phyloP scores from a whole-genome alignment of 2,797 vertebrate species.

The Glyptemys insculpta region DNA sequence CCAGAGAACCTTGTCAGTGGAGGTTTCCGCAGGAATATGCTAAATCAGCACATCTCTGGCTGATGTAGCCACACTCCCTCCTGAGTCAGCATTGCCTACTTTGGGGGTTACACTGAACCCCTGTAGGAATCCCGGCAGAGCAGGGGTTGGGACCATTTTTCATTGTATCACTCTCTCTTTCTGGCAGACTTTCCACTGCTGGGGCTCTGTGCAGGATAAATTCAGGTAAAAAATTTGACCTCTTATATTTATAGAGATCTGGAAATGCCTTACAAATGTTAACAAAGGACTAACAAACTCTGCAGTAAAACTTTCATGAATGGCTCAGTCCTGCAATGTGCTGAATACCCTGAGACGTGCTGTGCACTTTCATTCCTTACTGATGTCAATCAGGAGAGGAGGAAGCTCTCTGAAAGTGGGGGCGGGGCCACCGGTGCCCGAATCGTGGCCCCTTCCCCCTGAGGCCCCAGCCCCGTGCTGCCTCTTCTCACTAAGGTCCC shows the following conservation, averaged over 20 bases:
- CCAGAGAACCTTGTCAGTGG: background rate
- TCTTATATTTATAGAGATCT: background rate
- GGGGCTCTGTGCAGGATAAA: background rate
- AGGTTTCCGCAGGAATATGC: background rate
- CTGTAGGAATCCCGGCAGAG: background rate
- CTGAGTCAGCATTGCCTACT: background rate
- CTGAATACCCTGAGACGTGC: background rate
- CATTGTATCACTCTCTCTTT: background rate
- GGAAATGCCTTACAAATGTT: background rate
- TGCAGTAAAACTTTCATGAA: background rate
- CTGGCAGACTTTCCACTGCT: accelerated
- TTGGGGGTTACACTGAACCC: background rate
- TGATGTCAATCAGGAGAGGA: too few relatives aligned
- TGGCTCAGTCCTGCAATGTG: background rate
- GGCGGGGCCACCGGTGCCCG: accelerated
- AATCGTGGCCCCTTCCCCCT: too few relatives aligned
- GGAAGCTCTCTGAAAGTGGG: too few relatives aligned
- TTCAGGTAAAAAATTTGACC: background rate
- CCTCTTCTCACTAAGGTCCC: too few relatives aligned
- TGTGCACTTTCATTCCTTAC: background rate
- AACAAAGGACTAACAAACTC: slow-evolving; percentile 20
- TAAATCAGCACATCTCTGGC: background rate
- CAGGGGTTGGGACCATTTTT: background rate
- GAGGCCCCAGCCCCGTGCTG: too few relatives aligned
- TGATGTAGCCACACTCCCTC: background rate